Conservation (phyloP, 2,113 vertebrate genomes). For the Campylomormyrus numenius region DNA sequence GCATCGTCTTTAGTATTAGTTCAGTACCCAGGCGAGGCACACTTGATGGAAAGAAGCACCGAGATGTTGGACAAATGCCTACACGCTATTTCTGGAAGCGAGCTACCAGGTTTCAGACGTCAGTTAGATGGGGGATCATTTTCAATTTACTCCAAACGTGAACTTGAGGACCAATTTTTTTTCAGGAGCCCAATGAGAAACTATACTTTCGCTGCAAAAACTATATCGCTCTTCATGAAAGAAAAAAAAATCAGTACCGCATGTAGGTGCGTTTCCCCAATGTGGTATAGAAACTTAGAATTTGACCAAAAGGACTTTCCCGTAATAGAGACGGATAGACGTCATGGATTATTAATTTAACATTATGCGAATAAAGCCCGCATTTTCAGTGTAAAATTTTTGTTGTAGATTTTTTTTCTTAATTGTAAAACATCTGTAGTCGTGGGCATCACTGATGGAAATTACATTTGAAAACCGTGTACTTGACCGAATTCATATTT, state of each 20-base stretch:
- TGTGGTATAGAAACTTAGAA: background rate
- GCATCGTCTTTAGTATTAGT: background rate
- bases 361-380: background rate
- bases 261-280: background rate
- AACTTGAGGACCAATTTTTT: background rate
- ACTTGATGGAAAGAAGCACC: background rate
- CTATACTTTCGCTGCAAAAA: background rate
- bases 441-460: background rate
- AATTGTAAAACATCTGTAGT: background rate
- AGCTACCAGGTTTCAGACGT: slow-evolving; percentile 11
- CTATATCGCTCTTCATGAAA: background rate
- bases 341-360: background rate
- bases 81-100: slow-evolving; percentile 61
- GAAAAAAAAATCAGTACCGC: background rate
- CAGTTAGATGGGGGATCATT: background rate
- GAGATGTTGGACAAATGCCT: slow-evolving; percentile 56
- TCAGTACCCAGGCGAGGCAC: background rate
- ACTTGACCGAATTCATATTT: background rate
- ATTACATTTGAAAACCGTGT: background rate
- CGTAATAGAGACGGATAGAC: background rate
- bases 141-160: background rate
- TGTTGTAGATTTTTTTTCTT: background rate
- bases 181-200: background rate
- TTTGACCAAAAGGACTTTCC: background rate
- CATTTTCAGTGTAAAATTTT: background rate